phyloP scores from a whole-genome alignment of 2,113 vertebrate species.

The Callaeas wilsoni region DNA sequence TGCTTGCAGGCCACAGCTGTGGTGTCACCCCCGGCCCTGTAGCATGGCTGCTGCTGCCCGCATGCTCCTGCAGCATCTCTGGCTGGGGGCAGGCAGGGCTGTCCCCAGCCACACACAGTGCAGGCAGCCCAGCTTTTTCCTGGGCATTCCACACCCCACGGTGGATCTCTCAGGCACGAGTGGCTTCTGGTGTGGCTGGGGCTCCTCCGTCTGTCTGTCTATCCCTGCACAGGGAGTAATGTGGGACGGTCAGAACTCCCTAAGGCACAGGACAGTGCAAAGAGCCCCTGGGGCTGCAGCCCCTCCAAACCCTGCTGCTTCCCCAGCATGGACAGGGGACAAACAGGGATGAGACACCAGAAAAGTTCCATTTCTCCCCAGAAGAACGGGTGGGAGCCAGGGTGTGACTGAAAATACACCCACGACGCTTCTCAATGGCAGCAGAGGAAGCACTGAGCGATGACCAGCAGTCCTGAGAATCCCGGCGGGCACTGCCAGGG shows the following conservation, averaged over 20 bases:
- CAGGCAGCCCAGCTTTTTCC: neutral
- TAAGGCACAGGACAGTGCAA: neutral
- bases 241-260: neutral
- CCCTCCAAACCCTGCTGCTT: neutral
- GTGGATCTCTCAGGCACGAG: neutral
- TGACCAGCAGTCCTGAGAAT: accelerated
- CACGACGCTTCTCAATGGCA: neutral
- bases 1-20: no score
- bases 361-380: neutral
- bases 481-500: accelerated
- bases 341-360: neutral
- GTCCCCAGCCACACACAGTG: neutral
- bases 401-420: neutral
- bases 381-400: no score
- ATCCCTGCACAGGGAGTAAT: neutral
- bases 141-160: no score
- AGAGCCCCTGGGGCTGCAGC: neutral
- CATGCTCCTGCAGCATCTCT: neutral
- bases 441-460: neutral
- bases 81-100: neutral
- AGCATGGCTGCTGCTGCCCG: no score
- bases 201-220: neutral
- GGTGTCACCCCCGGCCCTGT: no score
- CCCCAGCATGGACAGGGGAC: neutral
- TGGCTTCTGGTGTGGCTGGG: neutral